Base-by-base conservation (phyloP, 2,113 vertebrate genomes). In the Ceyx melanurus region DNA sequence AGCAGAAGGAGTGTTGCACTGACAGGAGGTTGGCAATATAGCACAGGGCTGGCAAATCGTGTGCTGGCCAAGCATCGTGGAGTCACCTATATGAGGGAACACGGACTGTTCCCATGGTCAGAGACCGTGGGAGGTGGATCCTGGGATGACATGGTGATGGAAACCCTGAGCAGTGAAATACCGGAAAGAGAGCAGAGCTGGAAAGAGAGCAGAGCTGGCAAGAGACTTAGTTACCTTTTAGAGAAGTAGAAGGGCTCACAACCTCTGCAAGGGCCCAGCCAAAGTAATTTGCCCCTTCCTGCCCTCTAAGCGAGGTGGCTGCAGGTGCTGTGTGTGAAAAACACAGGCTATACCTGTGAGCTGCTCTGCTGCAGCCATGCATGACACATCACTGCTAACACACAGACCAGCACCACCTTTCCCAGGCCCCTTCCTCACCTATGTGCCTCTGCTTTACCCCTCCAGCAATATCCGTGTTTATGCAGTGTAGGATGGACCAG, bases 381-480 rank as follows among this genome's bases (percentile, higher is more conserved):
- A 17, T 1, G 2, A 5, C 3, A 3, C 1, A 0, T 42, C 1
- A 0, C 33, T 57, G 81, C 37, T 40, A 48, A 23, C 31, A 40
- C 53, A 14, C 0, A 29, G 11, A 45, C 42, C 28, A 18, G 37
- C 53, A 21, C 28, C 15, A 4, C 29, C 25, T 13, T 17, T 9
- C 14, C n/a, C 22, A 3, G 2, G 5, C 12, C 37, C 31, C 13
- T 3, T 23, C 33, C 9, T 33, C 9, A 8, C 28, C 15, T 2
- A 0, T 3, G 1, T 1, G 17, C 9, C 19, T 40, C 25, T 0
- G 3, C 4, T 0, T 7, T 5, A 10, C 14, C 43, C 29, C 25
- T 45, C 43, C 43, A 45, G 58, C 26, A 16, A 3, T 21, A 4
- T 23, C 14, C 12, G 2, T n/a, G 21, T 7, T 35, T 2, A 1